Conservation (phyloP, 2,888 invertebrate genomes). For the Orthonevra nobilis region DNA sequence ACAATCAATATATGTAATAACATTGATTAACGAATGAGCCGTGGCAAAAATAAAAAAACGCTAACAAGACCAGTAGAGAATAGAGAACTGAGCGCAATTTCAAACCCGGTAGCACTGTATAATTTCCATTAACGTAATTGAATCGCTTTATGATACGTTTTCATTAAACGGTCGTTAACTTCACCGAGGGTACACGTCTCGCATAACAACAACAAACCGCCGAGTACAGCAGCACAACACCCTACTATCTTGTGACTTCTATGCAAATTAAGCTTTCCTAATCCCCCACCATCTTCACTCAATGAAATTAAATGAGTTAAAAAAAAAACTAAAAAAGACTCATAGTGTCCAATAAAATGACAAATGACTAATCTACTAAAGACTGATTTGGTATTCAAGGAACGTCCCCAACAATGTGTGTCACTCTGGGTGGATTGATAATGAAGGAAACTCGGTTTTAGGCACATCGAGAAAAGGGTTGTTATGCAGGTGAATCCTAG, state of each 20-base stretch:
- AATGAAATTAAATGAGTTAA: slow-evolving; percentile 43
- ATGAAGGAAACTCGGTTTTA: slow-evolving; percentile 10
- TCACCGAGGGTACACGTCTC: slow-evolving; percentile 39
- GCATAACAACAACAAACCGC: slow-evolving; percentile 29
- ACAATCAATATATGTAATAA: too few species aligned
- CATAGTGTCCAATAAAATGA: slow-evolving; percentile 41
- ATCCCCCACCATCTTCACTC: too few species aligned
- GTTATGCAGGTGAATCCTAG: slow-evolving; percentile 60
- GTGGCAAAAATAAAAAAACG: too few species aligned
- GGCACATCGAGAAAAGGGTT: slow-evolving; percentile 8
- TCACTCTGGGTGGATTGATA: slow-evolving; percentile 16
- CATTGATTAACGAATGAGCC: too few species aligned
- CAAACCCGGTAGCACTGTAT: slow-evolving; percentile 20
- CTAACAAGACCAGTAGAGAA: slow-evolving; percentile 13
- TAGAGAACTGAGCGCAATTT: slow-evolving; percentile 11
- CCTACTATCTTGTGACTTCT: neutral
- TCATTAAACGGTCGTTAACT: slow-evolving; percentile 59
- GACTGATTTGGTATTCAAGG: slow-evolving; percentile 50
- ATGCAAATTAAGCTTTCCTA: too few species aligned
- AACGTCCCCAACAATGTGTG: slow-evolving; percentile 6
- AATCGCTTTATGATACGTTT: slow-evolving; percentile 49
- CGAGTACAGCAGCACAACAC: neutral
- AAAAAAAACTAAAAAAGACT: too few species aligned
- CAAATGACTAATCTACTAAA: slow-evolving; percentile 49
- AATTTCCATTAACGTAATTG: slow-evolving; percentile 58